A percentile compares a stretch with the other conserved stretches of the same genome.
Evolutionary conservation across 1,140 invertebrate genomes (phyloP).

Genomic region (Drosophila neocordata): DNA sequence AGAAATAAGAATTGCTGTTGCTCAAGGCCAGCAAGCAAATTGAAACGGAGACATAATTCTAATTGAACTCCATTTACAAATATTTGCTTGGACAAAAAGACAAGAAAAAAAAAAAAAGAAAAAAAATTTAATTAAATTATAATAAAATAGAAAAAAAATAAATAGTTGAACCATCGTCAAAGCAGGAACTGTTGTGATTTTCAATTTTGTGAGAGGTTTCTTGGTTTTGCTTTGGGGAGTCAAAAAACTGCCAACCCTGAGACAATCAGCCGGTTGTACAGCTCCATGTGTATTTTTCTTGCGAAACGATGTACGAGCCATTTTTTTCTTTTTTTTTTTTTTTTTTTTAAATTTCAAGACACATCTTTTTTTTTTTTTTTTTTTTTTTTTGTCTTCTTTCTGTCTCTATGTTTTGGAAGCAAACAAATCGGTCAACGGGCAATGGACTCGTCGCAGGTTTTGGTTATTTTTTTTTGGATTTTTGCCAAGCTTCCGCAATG

Average conservation of each 20-base stretch:
- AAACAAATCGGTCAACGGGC: slow-evolving; percentile 61
- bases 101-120: background rate
- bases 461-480: background rate
- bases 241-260: slow-evolving; percentile 59
- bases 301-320: slow-evolving; percentile 34
- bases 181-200: slow-evolving; percentile 41
- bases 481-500: slow-evolving; percentile 51
- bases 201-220: slow-evolving; percentile 16
- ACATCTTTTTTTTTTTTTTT: slow-evolving; percentile 31
- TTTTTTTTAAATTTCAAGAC: slow-evolving; percentile 34
- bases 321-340: slow-evolving; percentile 13
- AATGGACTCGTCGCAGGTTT: slow-evolving; percentile 52
- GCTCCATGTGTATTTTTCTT: slow-evolving; percentile 39
- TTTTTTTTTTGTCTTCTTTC: slow-evolving; percentile 18
- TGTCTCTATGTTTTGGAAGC: slow-evolving; percentile 23
- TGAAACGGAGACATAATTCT: slow-evolving; percentile 38
- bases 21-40: slow-evolving; percentile 44
- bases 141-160: background rate
- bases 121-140: background rate
- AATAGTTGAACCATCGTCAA: slow-evolving; percentile 10
- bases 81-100: background rate
- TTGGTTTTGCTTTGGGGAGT: slow-evolving; percentile 39
- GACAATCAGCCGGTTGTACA: slow-evolving; percentile 48
- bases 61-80: slow-evolving; percentile 51
- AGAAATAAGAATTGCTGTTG: slow-evolving; percentile 18